Percentiles rank a stretch among this genome's conserved stretches.
Conservation (phyloP, 2,888 invertebrate genomes). For the Notodonta dromedarius region DNA sequence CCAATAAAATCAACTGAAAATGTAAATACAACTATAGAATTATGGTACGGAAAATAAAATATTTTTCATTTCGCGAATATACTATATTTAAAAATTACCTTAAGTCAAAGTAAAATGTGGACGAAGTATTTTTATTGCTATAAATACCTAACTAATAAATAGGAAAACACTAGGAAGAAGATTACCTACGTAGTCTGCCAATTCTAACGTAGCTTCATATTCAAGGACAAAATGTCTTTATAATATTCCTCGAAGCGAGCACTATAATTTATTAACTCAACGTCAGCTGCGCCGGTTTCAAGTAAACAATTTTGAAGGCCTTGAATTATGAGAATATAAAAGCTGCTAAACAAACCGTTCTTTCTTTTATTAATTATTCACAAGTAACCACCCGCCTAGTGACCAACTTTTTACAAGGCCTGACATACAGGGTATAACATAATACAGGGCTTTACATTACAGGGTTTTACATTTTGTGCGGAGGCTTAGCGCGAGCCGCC, state of each 20-base stretch:
- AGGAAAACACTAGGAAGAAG: no score
- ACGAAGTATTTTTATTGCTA: no score
- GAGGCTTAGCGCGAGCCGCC: constrained; percentile 2
- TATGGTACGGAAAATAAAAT: no score
- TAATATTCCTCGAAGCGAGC: neutral
- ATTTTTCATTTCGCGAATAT: no score
- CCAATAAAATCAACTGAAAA: no score
- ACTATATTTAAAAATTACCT: no score
- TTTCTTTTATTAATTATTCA: neutral
- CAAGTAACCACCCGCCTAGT: neutral
- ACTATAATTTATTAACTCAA: constrained; percentile 3
- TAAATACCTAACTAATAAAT: no score
- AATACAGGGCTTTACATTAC: neutral
- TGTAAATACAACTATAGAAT: no score
- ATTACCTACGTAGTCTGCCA: neutral
- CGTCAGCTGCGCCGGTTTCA: constrained; percentile 1
- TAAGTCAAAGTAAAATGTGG: no score
- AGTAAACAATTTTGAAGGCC: constrained; percentile 1
- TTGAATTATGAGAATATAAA: constrained; percentile 2
- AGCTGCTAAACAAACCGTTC: constrained; percentile 1
- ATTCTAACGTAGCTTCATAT: neutral
- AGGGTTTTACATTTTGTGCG: constrained; percentile 1
- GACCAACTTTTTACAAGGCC: neutral
- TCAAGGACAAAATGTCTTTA: neutral
- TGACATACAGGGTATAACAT: neutral